Evolutionary conservation across 2,888 invertebrate genomes (phyloP).

Genomic region (Microplitis manilae): DNA sequence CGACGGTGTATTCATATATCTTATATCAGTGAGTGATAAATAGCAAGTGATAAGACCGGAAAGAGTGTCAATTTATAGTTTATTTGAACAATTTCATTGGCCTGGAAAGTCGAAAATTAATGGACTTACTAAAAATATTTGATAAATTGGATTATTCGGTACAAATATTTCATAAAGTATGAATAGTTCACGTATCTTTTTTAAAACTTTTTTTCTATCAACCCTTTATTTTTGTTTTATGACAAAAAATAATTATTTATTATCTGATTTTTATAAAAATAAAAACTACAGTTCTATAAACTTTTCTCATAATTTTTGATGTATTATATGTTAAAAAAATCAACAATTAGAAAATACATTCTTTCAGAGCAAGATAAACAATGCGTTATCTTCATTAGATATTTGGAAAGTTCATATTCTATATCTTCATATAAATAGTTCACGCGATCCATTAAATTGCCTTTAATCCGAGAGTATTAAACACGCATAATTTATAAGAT

Average conservation of each 20-base stretch:
- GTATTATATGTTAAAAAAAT: not conserved
- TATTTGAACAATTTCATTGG: not conserved
- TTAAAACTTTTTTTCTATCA: too few species aligned
- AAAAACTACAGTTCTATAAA: too few species aligned
- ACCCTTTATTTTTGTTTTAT: too few species aligned
- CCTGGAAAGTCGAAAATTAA: not conserved
- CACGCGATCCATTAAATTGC: not conserved
- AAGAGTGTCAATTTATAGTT: not conserved
- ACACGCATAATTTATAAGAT: not conserved
- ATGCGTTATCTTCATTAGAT: not conserved
- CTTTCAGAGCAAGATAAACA: not conserved
- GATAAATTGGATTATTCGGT: not conserved
- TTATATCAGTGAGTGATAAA: slow-evolving; percentile 1
- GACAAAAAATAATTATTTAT: too few species aligned
- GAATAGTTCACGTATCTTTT: too few species aligned
- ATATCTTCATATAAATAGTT: not conserved
- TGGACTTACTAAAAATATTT: not conserved
- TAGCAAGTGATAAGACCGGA: not conserved
- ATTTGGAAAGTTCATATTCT: not conserved
- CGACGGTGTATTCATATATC: not conserved
- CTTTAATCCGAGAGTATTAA: not conserved
- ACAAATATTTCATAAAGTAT: too few species aligned
- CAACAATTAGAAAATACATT: not conserved
- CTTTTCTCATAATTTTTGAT: too few species aligned
- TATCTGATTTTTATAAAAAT: too few species aligned